Conservation (phyloP, 2,797 vertebrate genomes). For the Oreonectes daqikongensis region DNA sequence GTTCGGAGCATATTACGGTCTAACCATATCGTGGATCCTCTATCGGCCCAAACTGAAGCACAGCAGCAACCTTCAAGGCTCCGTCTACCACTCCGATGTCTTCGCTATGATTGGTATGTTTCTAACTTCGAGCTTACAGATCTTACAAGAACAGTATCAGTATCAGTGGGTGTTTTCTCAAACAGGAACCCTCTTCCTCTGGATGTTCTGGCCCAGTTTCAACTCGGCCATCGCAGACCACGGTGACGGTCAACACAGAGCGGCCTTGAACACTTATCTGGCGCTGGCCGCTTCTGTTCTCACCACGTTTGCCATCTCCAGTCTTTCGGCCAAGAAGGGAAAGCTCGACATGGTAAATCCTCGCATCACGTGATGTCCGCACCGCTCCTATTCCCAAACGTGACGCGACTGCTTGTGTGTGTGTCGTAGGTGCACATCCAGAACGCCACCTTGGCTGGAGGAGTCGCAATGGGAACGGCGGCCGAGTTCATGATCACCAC, state of each 20-base stretch:
- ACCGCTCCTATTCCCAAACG: not conserved
- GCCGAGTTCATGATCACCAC: constrained; percentile 93
- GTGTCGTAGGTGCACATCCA: constrained; percentile 90
- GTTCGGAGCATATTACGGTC: constrained; percentile 93
- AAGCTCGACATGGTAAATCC: constrained; percentile 92
- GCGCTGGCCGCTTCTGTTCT: constrained; percentile 86
- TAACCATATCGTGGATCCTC: constrained; percentile 88
- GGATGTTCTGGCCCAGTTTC: constrained; percentile 99
- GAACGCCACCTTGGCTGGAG: constrained; percentile 91
- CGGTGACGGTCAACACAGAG: constrained; percentile 89
- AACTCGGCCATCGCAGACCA: constrained; percentile 88
- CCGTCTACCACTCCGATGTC: constrained; percentile 88
- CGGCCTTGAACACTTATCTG: constrained; percentile 92
- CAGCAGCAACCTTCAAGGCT: constrained; percentile 81
- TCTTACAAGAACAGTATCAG: no score
- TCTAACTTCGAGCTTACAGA: no score
- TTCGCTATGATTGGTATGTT: constrained; percentile 95
- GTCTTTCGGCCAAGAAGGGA: constrained; percentile 84
- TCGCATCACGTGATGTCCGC: not conserved
- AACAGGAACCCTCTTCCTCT: constrained; percentile 92
- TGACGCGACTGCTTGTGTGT: not conserved
- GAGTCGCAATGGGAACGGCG: constrained; percentile 90
- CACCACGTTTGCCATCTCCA: constrained; percentile 87
- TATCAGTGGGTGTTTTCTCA: not conserved
- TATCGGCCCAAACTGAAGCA: constrained; percentile 85